These are phyloP conservation scores for Oreochromis spilurus DNA, from an alignment of 2,113 vertebrate genomes.

Conservation along the genomic window DNA sequence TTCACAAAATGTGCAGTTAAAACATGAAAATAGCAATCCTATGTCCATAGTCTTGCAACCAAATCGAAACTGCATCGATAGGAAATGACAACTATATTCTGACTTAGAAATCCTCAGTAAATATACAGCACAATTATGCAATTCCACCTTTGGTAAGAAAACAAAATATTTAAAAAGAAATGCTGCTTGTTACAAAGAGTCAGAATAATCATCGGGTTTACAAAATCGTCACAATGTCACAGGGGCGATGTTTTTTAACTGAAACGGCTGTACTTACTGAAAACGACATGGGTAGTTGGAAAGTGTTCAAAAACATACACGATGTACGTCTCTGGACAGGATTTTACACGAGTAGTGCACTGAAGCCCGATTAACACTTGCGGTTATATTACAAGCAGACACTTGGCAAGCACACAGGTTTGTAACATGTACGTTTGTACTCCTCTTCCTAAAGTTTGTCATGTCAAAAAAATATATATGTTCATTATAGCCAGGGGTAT, in stretches of 20 bases:
- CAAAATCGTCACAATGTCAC: constrained; percentile 74
- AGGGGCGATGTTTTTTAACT: constrained; percentile 25
- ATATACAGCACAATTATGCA: constrained; percentile 99
- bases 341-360: constrained; percentile 58
- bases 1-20: constrained; percentile 99
- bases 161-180: constrained; percentile 42
- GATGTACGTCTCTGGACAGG: constrained; percentile 2
- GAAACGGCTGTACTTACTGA: constrained; percentile 44
- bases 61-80: constrained; percentile 90
- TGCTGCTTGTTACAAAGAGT: constrained; percentile 82
- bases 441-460: constrained; percentile 56
- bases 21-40: constrained; percentile 96
- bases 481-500: constrained; percentile 66
- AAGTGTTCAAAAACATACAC: constrained; percentile 9
- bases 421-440: constrained; percentile 48
- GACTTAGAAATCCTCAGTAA: constrained; percentile 85
- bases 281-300: not conserved
- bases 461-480: constrained; percentile 56
- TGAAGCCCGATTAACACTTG: constrained; percentile 61
- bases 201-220: constrained; percentile 82
- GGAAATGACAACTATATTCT: constrained; percentile 83
- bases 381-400: constrained; percentile 76
- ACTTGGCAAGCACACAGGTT: constrained; percentile 69
- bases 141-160: constrained; percentile 86
- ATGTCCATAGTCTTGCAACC: constrained; percentile 95